phyloP scores from a whole-genome alignment of 2,113 vertebrate species.

The Vicugna pacos region DNA sequence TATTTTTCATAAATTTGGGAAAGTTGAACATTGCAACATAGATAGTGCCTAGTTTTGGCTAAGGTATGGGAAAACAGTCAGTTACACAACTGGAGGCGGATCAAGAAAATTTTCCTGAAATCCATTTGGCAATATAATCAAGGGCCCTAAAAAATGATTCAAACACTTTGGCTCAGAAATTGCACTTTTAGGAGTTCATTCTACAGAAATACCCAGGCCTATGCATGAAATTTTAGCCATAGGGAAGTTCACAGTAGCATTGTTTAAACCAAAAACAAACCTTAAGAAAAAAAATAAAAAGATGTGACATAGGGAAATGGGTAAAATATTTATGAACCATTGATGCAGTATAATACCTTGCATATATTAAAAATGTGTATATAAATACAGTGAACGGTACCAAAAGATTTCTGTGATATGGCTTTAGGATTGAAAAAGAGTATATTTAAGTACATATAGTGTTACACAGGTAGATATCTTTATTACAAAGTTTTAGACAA shows the following conservation, averaged over 20 bases:
- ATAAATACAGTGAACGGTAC: neutral
- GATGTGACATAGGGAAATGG: neutral
- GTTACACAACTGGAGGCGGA: neutral
- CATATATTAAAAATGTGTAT: neutral
- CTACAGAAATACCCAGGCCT: neutral
- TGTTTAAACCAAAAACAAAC: neutral
- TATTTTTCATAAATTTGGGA: neutral
- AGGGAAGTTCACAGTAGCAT: neutral
- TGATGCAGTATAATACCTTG: neutral
- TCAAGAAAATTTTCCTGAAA: conserved; percentile 2
- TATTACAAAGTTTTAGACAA: neutral
- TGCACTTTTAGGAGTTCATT: neutral
- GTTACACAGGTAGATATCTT: neutral
- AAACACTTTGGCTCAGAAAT: neutral
- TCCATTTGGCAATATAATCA: neutral
- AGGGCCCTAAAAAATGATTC: neutral
- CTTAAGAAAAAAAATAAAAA: neutral
- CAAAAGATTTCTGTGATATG: neutral
- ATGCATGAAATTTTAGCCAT: neutral
- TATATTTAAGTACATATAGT: neutral
- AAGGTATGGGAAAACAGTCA: neutral
- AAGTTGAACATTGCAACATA: neutral
- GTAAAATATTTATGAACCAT: neutral
- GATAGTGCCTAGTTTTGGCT: neutral
- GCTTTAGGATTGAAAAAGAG: neutral